phyloP scores from a whole-genome alignment of 2,113 vertebrate genomes.

The Tachuris rubrigastra region DNA sequence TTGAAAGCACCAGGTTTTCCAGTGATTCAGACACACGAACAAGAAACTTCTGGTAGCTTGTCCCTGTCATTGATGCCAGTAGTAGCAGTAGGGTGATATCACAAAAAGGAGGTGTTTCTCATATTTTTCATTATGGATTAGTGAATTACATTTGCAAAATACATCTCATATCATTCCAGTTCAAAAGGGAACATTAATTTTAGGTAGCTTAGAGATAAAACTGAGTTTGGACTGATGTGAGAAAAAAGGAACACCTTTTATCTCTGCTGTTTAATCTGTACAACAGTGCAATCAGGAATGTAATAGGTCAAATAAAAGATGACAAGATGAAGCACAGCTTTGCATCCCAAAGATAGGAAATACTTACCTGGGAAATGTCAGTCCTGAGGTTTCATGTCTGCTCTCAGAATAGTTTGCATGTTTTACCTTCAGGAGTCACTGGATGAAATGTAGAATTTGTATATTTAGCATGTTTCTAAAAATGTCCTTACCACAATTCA shows the following conservation, averaged over 20 bases:
- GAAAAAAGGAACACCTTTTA: not conserved
- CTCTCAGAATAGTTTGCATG: not conserved
- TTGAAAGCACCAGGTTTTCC: not conserved
- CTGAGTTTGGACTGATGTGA: not conserved
- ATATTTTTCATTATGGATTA: not conserved
- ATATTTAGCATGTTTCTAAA: constrained; percentile 18
- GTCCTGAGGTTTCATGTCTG: not conserved
- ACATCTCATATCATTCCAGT: not conserved
- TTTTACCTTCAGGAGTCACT: not conserved
- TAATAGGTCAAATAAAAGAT: not conserved
- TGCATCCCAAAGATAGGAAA: not conserved
- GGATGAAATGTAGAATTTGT: not conserved
- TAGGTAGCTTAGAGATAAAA: not conserved
- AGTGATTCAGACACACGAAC: not conserved
- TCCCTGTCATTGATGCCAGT: not conserved
- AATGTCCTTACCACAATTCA: not conserved
- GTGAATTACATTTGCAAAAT: not conserved
- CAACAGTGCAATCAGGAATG: not conserved
- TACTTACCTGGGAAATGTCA: not conserved
- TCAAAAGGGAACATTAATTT: not conserved
- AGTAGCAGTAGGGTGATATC: not conserved
- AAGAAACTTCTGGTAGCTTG: not conserved
- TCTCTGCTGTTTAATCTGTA: not conserved
- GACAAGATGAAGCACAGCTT: not conserved
- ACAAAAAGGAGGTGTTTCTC: not conserved